Evolutionary conservation across 2,888 invertebrate species (phyloP), one percentile per base, ranked within the genome.

Genomic region (Saturnia pavonia): DNA sequence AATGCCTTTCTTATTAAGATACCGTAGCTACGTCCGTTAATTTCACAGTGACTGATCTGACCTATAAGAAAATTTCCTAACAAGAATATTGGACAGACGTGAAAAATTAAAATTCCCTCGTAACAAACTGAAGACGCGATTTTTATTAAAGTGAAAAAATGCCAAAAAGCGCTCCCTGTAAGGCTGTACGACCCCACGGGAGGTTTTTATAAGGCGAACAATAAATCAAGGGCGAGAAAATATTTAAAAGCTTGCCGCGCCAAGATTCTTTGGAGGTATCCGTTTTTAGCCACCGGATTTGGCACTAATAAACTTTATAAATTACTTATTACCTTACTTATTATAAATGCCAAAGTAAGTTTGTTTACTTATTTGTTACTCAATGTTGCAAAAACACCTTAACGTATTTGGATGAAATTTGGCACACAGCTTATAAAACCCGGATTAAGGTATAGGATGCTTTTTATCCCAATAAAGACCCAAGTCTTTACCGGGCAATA

Each of bases 191-290:
- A 80, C 85, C 83, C 85, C 76, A 85, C 83, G 83, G 86, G 86
- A 83, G 81, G 85, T 86, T 85, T 86, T 87, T 78, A 76, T 92
- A 91, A 91, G 87, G 89, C 88, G 83, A 80, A 83, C 89, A 82
- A 92, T 92, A 92, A 92, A 92, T 92, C 92, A 91, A 88, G 90
- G 87, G 85, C 87, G 88, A 87, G 87, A 82, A 91, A 91, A 92
- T 92, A 92, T 92, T 92, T 92, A 91, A 92, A 91, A 91, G 91
- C 91, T 88, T 91, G 91, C 91, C 90, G 88, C 89, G 83, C 82
- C 83, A 87, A 83, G 85, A 84, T 86, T 86, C 89, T 90, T 88
- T 83, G 90, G 86, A 85, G 85, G 85, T 89, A 88, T 90, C 88
- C 87, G 80, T 86, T 86, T 88, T 87, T 86, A 87, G 68, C 72